These are phyloP conservation scores for Platypus cylindrus DNA, from an alignment of 2,888 invertebrate species.

Conservation along the genomic window DNA sequence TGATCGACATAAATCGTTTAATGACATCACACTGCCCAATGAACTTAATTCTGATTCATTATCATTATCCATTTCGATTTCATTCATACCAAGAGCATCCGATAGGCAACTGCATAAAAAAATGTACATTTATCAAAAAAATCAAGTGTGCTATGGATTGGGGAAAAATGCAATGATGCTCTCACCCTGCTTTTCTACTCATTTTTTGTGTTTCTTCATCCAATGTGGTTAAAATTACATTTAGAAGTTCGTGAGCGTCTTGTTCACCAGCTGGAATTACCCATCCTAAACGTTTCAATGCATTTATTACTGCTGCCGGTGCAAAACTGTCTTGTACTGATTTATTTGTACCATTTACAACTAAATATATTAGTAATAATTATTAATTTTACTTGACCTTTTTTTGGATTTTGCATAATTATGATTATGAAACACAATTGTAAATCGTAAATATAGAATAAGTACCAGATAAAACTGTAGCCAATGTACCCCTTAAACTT, in stretches of 20 bases:
- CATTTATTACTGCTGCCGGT: constrained; percentile 57
- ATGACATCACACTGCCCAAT: constrained; percentile 33
- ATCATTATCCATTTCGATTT: constrained; percentile 29
- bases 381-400: too few relatives aligned
- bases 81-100: constrained; percentile 52
- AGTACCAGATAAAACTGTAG: constrained; percentile 62
- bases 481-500: constrained; percentile 59
- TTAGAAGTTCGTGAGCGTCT: constrained; percentile 88
- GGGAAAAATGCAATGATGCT: background rate
- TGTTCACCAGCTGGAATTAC: constrained; percentile 81
- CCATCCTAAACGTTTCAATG: constrained; percentile 69
- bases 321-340: constrained; percentile 50
- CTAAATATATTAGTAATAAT: too few relatives aligned
- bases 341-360: constrained; percentile 60
- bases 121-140: background rate
- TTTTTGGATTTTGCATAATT: too few relatives aligned
- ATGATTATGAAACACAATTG: constrained; percentile 1
- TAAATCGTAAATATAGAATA: too few relatives aligned
- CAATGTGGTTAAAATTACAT: constrained; percentile 76
- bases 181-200: constrained; percentile 38
- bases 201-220: constrained; percentile 68
- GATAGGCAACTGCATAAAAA: constrained; percentile 56
- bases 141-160: background rate
- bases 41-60: constrained; percentile 24
- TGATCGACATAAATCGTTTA: constrained; percentile 33